Percentiles rank a stretch among this genome's conserved stretches.
These are phyloP conservation scores for Melangyna quadrimaculata DNA, from an alignment of 2,888 invertebrate species.

Conservation along the genomic window DNA sequence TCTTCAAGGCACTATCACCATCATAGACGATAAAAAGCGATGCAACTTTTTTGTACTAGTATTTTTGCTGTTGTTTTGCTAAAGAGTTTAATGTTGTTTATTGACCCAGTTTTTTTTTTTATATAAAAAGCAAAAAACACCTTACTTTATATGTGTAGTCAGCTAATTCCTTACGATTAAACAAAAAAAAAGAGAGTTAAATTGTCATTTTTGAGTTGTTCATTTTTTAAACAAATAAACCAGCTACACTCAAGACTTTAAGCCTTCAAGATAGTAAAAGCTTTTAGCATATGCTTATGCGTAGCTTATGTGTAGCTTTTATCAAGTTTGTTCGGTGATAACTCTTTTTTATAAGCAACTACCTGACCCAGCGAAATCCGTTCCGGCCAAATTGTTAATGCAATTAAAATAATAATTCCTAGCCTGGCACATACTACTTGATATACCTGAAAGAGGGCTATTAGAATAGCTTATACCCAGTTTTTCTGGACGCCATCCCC, in stretches of 20 bases:
- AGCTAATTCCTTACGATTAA: conserved; percentile 10
- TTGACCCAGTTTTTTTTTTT: neutral
- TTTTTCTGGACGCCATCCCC: too few relatives aligned
- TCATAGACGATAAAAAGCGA: neutral
- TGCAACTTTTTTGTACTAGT: neutral
- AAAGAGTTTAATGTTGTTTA: conserved; percentile 8
- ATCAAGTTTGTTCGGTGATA: too few relatives aligned
- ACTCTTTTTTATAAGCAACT: too few relatives aligned
- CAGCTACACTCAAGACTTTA: neutral
- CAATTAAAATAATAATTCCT: too few relatives aligned
- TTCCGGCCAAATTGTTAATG: too few relatives aligned
- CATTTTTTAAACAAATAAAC: neutral
- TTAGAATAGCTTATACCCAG: too few relatives aligned
- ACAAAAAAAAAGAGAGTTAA: neutral
- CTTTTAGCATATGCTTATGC: neutral
- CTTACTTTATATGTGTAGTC: neutral
- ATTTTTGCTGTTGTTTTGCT: neutral
- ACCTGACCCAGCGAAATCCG: too few relatives aligned
- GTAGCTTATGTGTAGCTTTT: too few relatives aligned
- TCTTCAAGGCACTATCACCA: neutral
- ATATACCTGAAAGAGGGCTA: too few relatives aligned
- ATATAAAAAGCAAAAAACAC: neutral
- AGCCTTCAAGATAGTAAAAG: too few relatives aligned
- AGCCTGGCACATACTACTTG: too few relatives aligned
- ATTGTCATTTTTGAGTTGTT: neutral